Conservation (phyloP, 2,113 vertebrate genomes). For the Gila orcuttii region DNA sequence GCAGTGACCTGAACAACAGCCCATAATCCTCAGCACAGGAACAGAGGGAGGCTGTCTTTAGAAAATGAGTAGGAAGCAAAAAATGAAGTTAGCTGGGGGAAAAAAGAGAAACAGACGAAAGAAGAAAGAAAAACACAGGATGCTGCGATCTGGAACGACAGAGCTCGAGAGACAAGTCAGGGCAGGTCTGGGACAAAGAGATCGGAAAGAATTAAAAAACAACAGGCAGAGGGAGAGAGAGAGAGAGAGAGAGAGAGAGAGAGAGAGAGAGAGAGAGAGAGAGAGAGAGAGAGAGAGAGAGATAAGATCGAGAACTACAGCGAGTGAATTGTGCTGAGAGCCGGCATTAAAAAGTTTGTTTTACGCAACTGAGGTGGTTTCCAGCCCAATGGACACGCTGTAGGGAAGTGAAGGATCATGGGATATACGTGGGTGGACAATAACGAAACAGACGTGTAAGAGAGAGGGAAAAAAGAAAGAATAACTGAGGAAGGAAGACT, state of each 20-base stretch:
- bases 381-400: neutral
- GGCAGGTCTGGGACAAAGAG: slow-evolving; percentile 70
- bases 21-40: neutral
- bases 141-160: slow-evolving; percentile 65
- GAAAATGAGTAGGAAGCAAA: slow-evolving; percentile 33
- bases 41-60: slow-evolving; percentile 12
- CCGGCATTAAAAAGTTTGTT: slow-evolving; percentile 58
- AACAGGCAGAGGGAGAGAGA: slow-evolving; percentile 54
- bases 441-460: slow-evolving; percentile 10
- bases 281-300: neutral
- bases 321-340: slow-evolving; percentile 45
- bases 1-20: neutral
- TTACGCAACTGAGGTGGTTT: slow-evolving; percentile 54
- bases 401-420: neutral
- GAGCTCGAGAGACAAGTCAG: slow-evolving; percentile 66
- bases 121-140: slow-evolving; percentile 68
- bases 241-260: slow-evolving; percentile 38
- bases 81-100: neutral
- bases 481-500: neutral
- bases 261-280: slow-evolving; percentile 27
- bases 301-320: slow-evolving; percentile 13
- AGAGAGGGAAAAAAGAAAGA: slow-evolving; percentile 10
- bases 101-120: neutral
- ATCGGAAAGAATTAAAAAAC: slow-evolving; percentile 57
- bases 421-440: slow-evolving; percentile 18